Evolutionary conservation across 37 sponge, comb jelly and placozoan species (phyloP), one percentile per base, ranked within the genome.

Genomic region (Oopsacas minuta): DNA sequence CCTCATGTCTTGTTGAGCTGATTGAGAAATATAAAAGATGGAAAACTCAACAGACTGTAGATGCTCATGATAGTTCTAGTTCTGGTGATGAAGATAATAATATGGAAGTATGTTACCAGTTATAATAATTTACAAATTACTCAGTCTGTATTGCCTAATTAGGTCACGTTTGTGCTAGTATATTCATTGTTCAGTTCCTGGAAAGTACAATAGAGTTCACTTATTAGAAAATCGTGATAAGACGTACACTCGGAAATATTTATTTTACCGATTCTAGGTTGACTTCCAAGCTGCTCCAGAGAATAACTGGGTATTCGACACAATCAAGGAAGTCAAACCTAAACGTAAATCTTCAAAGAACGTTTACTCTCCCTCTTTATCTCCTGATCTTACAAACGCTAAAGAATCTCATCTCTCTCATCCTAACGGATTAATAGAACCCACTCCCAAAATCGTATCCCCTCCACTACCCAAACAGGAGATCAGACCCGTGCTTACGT

Each of bases 21-120:
- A 91, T 93, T 12, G 93, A 93, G 42, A 61, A 85, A 37, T 93
- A 87, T 83, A 88, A 86, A 37, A 85, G 90, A 38, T 91, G 96
- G 93, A 87, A 85, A 51, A 81, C 52, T 39, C 53, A 35, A 38
- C 75, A 34, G 53, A 84, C 81, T 35, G 82, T 82, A 20, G 75
- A 61, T n/a, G 32, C 75, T 32, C n/a, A n/a, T n/a, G 30, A n/a
- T 34, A 25, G 28, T n/a, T 25, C 28, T 61, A 25, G 28, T 3
- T 84, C 86, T 35, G 89, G 85, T 3, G 91, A 89, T 1, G 89
- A 90, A 20, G 92, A 88, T 46, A 46, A 85, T 37, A 38, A 37
- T 25, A 35, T 38, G 52, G 52, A 84, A 12, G 84, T 69, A 52
- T 83, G 81, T 52, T n/a, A n/a, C n/a, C n/a, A 85, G 0, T 0